These are phyloP conservation scores for Cataglyphis altisquamis DNA, from an alignment of 2,888 invertebrate species.

Conservation along the genomic window DNA sequence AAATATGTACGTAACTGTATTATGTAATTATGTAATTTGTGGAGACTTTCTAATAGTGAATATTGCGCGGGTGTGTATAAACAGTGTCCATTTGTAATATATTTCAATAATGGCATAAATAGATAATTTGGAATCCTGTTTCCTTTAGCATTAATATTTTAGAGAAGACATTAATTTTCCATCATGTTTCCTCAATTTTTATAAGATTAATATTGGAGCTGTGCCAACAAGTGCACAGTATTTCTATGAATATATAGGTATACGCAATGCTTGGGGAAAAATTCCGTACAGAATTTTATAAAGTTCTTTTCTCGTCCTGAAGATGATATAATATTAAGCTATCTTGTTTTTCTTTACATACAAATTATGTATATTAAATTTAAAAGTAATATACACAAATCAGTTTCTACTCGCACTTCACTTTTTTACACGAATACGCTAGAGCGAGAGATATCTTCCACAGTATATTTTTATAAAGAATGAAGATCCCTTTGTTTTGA, in stretches of 20 bases:
- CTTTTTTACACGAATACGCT: not conserved
- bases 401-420: not conserved
- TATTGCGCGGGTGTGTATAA: not conserved
- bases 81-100: not conserved
- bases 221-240: conserved; percentile 40
- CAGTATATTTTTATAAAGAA: not conserved
- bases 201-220: conserved; percentile 42
- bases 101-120: conserved; percentile 2
- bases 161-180: conserved; percentile 37
- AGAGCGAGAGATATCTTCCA: not conserved
- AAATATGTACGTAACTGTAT: conserved; percentile 4
- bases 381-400: not conserved
- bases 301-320: not conserved
- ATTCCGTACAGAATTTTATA: conserved; percentile 4
- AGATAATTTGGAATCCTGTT: not conserved
- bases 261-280: conserved; percentile 10
- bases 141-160: not conserved
- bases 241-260: conserved; percentile 39
- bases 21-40: conserved; percentile 16
- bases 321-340: not conserved
- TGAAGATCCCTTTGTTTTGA: conserved; percentile 7
- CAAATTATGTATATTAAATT: conserved; percentile 7
- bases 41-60: not conserved
- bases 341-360: not conserved
- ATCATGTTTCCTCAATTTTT: conserved; percentile 44